Evolutionary conservation across 2,888 invertebrate genomes (phyloP), one percentile per base, ranked within the genome.

Genomic region (Osedax fenrisi): DNA sequence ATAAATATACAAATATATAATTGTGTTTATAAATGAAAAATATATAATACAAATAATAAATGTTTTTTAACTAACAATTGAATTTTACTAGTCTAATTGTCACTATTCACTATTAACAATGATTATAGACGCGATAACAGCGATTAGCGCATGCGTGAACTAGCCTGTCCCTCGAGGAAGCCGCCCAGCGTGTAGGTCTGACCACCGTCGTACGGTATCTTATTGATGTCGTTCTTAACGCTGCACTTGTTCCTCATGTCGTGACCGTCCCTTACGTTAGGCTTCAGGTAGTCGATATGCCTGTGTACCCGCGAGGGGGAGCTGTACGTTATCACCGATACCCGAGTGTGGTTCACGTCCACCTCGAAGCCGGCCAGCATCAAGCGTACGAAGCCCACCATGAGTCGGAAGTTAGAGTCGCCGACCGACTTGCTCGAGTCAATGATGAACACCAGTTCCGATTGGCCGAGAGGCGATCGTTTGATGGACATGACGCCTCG

Each of bases 371-470:
- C 89, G 88, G 89, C 88, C 62, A 90, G 81, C 3, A 90, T 82
- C 81, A 85, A 89, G 67, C 75, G 76, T 17, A 80, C 88, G 87
- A 61, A 89, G 24, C 87, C 88, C 68, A 89, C 82, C 81, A 89
- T 89, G 81, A 88, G 88, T 76, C 85, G 84, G 81, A 90, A 90
- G 82, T 90, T 89, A 23, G 85, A 83, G 77, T 86, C 85, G 0
- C 89, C 90, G 1, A 90, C 89, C 78, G 89, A 89, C 0, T 88
- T 88, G n/a, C 89, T 89, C 17, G 88, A 88, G 80, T 90, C 90
- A 67, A 90, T 88, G 67, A 90, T 83, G 81, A 90, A 90, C 26
- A 90, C 86, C 59, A 90, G 83, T 80, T 90, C 90, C 77, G 89
- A 83, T 72, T 83, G 79, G 69, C 81, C 80, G 77, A 83, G 82